phyloP scores from a whole-genome alignment of 2,888 invertebrate species.

The Spisula solida region DNA sequence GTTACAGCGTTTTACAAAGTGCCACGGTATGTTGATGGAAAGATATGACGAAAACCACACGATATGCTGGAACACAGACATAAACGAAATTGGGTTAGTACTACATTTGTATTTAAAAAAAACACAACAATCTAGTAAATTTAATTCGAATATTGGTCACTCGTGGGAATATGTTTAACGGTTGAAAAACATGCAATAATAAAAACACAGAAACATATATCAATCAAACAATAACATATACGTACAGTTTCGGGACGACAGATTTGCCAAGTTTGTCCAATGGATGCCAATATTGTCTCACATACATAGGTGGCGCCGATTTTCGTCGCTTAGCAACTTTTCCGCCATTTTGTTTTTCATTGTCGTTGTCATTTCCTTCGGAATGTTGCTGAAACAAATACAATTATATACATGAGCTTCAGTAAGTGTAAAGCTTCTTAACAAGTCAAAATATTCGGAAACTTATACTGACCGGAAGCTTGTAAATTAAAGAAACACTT shows the following conservation, averaged over 20 bases:
- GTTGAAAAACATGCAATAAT: no score
- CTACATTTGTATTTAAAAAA: no score
- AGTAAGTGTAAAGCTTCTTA: no score
- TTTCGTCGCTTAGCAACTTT: constrained; percentile 73
- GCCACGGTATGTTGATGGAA: no score
- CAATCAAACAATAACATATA: neutral
- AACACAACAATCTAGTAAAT: neutral
- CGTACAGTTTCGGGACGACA: constrained; percentile 75
- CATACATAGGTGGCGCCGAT: constrained; percentile 74
- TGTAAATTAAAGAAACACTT: neutral
- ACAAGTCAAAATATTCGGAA: no score
- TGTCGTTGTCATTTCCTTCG: constrained; percentile 54
- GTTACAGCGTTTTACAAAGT: no score
- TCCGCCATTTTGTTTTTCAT: constrained; percentile 44
- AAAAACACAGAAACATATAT: neutral
- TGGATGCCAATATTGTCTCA: constrained; percentile 72
- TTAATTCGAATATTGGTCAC: neutral
- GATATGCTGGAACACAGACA: no score
- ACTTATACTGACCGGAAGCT: neutral
- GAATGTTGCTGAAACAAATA: constrained; percentile 56
- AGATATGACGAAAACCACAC: no score
- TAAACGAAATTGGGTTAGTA: no score
- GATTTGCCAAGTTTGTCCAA: constrained; percentile 71
- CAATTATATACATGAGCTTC: neutral
- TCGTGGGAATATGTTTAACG: neutral